These are phyloP conservation scores for Formica selysi DNA, from an alignment of 1,140 invertebrate species.

Conservation along the genomic window DNA sequence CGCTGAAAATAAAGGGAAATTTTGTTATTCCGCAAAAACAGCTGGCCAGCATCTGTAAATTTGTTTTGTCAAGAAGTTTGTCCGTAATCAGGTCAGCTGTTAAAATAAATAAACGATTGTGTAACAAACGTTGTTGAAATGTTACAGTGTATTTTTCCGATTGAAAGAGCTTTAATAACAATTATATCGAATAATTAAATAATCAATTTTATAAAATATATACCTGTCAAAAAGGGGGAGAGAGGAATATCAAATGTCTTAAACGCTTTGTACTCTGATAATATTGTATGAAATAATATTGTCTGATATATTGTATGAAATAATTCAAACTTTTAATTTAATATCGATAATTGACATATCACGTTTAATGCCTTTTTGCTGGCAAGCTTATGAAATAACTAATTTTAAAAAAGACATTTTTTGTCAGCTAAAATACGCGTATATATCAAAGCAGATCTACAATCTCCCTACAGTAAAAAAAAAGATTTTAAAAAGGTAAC, in stretches of 20 bases:
- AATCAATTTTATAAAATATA: neutral
- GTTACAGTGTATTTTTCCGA: neutral
- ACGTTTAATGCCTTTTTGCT: neutral
- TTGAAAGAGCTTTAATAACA: neutral
- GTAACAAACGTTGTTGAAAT: too few species aligned
- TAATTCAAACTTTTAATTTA: neutral
- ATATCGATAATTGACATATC: neutral
- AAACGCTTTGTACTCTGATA: neutral
- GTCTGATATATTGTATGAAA: neutral
- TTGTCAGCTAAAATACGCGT: conserved; percentile 13
- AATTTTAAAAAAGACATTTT: neutral
- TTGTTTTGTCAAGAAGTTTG: conserved; percentile 23
- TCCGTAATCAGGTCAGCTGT: conserved; percentile 10
- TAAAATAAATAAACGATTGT: conserved; percentile 26
- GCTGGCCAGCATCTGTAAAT: conserved; percentile 5
- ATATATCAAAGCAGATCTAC: neutral
- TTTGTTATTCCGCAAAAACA: conserved; percentile 53
- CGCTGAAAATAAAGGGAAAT: conserved; percentile 49
- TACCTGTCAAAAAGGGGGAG: neutral
- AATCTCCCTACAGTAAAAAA: neutral
- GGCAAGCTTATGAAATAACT: neutral
- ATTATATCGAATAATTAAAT: conserved; percentile 13
- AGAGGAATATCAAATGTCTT: neutral
- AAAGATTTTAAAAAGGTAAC: neutral
- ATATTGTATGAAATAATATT: neutral